Percentiles rank a stretch among this genome's conserved stretches.
Evolutionary conservation across 2,888 invertebrate genomes (phyloP).

Genomic region (Noctua comes): DNA sequence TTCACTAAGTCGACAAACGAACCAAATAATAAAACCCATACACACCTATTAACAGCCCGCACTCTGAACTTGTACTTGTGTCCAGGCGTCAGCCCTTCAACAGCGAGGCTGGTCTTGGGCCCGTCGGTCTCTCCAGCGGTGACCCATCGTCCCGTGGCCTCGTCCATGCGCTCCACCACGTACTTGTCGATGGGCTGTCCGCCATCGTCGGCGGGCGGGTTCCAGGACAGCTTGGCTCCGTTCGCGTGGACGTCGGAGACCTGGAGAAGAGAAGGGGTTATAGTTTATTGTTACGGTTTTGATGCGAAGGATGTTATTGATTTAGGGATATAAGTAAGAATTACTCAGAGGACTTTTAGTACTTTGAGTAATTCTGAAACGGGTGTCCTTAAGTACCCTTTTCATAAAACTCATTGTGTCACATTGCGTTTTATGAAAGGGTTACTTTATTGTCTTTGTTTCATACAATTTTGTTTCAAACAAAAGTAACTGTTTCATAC

Average conservation of each 20-base stretch:
- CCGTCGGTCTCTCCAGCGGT: slow-evolving; percentile 98
- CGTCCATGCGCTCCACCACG: slow-evolving; percentile 98
- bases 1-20: neutral
- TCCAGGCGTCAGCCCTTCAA: slow-evolving; percentile 97
- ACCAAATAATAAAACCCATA: slow-evolving; percentile 1
- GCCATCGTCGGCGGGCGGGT: slow-evolving; percentile 98
- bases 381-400: too few species aligned
- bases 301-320: neutral
- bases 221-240: slow-evolving; percentile 97
- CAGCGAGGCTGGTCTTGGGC: slow-evolving; percentile 93
- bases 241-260: slow-evolving; percentile 96
- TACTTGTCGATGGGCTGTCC: slow-evolving; percentile 98
- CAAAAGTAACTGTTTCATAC: neutral
- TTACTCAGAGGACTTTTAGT: too few species aligned
- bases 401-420: neutral
- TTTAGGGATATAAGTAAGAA: neutral
- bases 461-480: neutral
- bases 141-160: slow-evolving; percentile 97
- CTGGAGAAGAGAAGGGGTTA: slow-evolving; percentile 64
- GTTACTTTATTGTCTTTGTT: neutral
- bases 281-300: neutral
- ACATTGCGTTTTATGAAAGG: neutral
- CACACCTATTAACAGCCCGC: slow-evolving; percentile 96
- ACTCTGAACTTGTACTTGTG: slow-evolving; percentile 99
- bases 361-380: too few species aligned